Base-by-base conservation (phyloP, 2,888 invertebrate species). In the Cremastinae sp. region DNA sequence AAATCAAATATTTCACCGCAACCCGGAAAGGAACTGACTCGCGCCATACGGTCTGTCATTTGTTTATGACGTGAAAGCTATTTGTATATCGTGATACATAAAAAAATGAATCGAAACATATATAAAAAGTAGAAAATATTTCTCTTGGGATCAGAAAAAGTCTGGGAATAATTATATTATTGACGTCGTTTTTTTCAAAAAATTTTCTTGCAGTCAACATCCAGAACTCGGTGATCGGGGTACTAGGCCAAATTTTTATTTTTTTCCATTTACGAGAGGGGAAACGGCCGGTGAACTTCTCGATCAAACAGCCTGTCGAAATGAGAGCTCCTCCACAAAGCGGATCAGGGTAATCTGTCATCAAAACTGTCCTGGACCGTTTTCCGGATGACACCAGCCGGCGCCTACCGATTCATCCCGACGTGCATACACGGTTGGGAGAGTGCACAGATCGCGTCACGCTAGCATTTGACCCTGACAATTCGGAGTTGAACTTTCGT, bases 311-410 rank as follows among this genome's bases (percentile, higher is more conserved):
- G 86, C 81, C 87, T 88, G 89, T 89, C 89, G 81, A 86, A 89
- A 88, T 88, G 87, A 87, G 87, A 87, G 86, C 86, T 85, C 79
- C 86, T 85, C 87, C 85, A 88, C 86, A 87, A 89, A 86, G 88
- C 86, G 86, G 83, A 87, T 86, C 88, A 83, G 87, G 86, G 88
- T 89, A 88, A 89, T 89, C 89, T 89, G 89, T 89, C 89, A 89
- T 89, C 88, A 86, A 86, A 84, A 86, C 86, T 84, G 87, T 80
- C 85, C 84, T 70, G 70, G 47, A 53, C 71, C 62, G 83, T 78
- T 83, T 81, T 77, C 75, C 83, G 83, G 59, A 45, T 85, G 81
- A 85, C 85, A 86, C 83, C 87, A 88, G 86, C 87, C 88, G 86
- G 87, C 82, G 84, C 84, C 83, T 80, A 2, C 28, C 81, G 79